A percentile compares a stretch with the other conserved stretches of the same genome.
Evolutionary conservation across 2,113 vertebrate genomes (phyloP).

Genomic region (Colius striatus): DNA sequence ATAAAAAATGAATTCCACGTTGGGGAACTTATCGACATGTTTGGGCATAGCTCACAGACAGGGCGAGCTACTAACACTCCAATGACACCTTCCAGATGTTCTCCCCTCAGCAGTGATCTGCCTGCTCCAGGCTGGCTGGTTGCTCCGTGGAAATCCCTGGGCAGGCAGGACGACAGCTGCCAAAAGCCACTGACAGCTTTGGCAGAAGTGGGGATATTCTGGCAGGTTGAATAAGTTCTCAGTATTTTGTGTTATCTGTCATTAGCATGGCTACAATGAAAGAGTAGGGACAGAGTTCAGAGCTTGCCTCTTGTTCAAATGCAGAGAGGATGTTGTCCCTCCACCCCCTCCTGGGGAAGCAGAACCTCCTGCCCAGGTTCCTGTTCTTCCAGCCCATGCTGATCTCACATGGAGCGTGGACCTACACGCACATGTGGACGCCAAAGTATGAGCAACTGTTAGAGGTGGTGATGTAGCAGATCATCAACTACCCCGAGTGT

Average conservation of each 20-base stretch:
- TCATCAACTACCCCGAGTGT: not conserved
- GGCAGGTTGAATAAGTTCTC: not conserved
- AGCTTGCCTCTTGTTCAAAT: not conserved
- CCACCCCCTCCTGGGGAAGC: not conserved
- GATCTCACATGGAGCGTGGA: not conserved
- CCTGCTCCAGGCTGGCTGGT: not conserved
- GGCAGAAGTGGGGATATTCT: not conserved
- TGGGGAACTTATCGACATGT: conserved; percentile 43
- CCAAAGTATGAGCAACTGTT: not conserved
- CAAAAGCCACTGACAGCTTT: not conserved
- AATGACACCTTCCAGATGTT: conserved; percentile 67
- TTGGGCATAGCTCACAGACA: conserved; percentile 40
- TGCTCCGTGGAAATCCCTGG: rapidly evolving
- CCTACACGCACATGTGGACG: not conserved
- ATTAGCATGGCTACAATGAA: not conserved
- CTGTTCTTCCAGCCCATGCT: not conserved
- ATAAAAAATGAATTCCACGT: conserved; percentile 68
- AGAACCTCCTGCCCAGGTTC: not conserved
- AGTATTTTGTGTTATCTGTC: not conserved
- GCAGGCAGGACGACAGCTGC: not conserved
- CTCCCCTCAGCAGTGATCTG: not conserved
- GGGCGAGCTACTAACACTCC: conserved; percentile 37
- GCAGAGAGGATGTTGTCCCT: rapidly evolving
- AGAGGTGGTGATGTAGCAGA: conserved; percentile 22
- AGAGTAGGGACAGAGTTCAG: not conserved